Percentiles rank a stretch among this genome's conserved stretches.
Evolutionary conservation across 2,888 invertebrate species (phyloP).

Genomic region (Crioceris asparagi): DNA sequence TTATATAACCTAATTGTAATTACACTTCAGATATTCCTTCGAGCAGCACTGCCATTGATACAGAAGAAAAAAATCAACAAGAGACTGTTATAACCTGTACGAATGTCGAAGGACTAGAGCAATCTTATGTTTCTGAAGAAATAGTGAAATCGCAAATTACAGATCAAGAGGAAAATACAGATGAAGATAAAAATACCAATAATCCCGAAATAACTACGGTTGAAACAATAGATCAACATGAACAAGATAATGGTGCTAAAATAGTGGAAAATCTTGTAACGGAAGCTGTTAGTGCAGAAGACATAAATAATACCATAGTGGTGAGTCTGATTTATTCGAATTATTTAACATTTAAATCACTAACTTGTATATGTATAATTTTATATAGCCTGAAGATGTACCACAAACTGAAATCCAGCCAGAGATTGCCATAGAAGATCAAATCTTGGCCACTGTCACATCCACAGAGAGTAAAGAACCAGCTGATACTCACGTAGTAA

Average conservation of each 20-base stretch:
- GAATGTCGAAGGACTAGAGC: constrained; percentile 16
- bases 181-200: constrained; percentile 7
- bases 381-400: constrained; percentile 10
- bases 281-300: constrained; percentile 9
- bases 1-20: neutral
- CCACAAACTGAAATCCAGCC: constrained; percentile 5
- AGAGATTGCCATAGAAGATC: constrained; percentile 1
- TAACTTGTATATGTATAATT: constrained; percentile 1
- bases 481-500: constrained; percentile 1
- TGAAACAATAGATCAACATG: constrained; percentile 28
- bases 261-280: constrained; percentile 18
- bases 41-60: constrained; percentile 10
- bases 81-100: constrained; percentile 18
- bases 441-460: neutral
- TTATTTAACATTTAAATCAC: no score
- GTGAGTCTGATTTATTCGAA: constrained; percentile 6
- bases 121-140: constrained; percentile 26
- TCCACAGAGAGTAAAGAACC: constrained; percentile 1
- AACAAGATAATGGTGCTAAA: constrained; percentile 28
- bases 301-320: constrained; percentile 12
- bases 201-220: constrained; percentile 14
- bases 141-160: constrained; percentile 18
- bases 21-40: constrained; percentile 11
- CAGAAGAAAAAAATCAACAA: constrained; percentile 9
- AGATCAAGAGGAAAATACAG: no score